Conservation (phyloP, 2,797 vertebrate genomes). For the Scleropages formosus region DNA sequence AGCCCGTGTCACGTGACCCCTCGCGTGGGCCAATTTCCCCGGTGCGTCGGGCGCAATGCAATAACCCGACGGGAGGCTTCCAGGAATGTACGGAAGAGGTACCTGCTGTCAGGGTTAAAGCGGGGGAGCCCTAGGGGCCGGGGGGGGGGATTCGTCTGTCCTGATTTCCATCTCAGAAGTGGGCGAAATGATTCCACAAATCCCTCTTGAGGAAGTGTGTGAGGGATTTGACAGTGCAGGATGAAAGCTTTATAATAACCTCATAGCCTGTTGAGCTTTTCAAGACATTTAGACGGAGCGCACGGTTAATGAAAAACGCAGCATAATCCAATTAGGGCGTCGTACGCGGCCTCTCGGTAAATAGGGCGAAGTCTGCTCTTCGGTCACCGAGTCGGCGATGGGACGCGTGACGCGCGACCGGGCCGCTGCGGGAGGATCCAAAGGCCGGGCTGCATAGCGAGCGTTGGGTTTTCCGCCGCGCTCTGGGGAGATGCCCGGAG, state of each 20-base stretch:
- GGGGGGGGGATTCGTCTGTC: not conserved
- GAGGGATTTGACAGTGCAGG: not conserved
- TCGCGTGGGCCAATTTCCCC: too few relatives aligned
- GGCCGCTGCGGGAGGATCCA: not conserved
- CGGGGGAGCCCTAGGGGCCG: not conserved
- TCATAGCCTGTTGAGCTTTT: conserved; percentile 8
- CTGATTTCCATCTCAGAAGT: not conserved
- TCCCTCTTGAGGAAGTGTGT: not conserved
- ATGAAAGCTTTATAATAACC: not conserved
- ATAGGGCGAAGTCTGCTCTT: too few relatives aligned
- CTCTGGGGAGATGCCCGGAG: conserved; percentile 25
- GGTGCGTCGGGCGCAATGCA: conserved; percentile 28
- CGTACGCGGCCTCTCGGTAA: not conserved
- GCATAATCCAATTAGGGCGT: not conserved
- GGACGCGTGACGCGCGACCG: not conserved
- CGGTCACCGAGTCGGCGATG: not conserved
- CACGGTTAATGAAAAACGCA: not conserved
- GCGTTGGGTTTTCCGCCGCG: not conserved
- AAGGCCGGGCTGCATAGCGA: not conserved
- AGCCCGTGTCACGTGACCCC: not conserved
- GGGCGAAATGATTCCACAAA: too few relatives aligned
- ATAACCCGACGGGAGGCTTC: conserved; percentile 55
- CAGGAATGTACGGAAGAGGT: not conserved
- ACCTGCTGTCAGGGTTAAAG: not conserved
- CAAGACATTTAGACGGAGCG: not conserved